A percentile compares a stretch with the other conserved stretches of the same genome.
Evolutionary conservation across 2,888 invertebrate species (phyloP).

Genomic region (Catocala fraxini): DNA sequence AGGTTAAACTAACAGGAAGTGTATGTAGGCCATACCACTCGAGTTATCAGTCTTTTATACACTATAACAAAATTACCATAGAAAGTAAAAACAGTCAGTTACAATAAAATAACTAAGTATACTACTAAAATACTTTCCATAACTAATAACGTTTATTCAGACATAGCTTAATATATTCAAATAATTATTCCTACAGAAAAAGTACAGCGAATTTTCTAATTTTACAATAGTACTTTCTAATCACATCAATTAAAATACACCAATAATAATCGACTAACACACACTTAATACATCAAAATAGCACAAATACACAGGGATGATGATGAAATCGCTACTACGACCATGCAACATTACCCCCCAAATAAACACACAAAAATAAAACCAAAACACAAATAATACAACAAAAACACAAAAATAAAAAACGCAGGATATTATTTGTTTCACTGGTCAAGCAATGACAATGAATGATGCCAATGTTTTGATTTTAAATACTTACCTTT

Average conservation of each 20-base stretch:
- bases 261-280: slow-evolving; percentile 28
- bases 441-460: slow-evolving; percentile 67
- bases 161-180: no score
- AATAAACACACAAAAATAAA: slow-evolving; percentile 14
- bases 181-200: neutral
- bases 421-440: slow-evolving; percentile 70
- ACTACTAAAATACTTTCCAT: no score
- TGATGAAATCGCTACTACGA: slow-evolving; percentile 49
- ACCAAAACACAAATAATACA: slow-evolving; percentile 16
- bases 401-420: slow-evolving; percentile 38
- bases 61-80: no score
- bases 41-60: no score
- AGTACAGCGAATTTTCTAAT: neutral
- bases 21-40: no score
- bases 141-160: no score
- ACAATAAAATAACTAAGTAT: no score
- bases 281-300: slow-evolving; percentile 39
- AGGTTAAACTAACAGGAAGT: neutral
- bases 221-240: neutral
- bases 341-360: slow-evolving; percentile 36
- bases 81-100: no score
- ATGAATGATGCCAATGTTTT: slow-evolving; percentile 55
- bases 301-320: slow-evolving; percentile 47
- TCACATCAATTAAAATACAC: slow-evolving; percentile 6
- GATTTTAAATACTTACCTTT: slow-evolving; percentile 89